Conservation (phyloP, 2,113 vertebrate species). For the Tretioscincus oriximinensis region DNA sequence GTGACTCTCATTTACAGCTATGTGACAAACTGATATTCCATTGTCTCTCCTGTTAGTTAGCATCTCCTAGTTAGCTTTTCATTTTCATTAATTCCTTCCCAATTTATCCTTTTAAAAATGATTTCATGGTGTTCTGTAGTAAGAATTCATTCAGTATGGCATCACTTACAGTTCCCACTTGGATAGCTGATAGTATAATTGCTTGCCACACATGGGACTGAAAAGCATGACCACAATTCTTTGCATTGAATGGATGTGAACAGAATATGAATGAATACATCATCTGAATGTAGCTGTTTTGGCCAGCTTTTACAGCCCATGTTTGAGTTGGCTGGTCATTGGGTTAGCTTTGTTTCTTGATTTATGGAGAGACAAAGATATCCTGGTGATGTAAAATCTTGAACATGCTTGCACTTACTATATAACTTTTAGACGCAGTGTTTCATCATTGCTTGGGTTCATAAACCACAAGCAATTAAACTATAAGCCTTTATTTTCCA, state of each 20-base stretch:
- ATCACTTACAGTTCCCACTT: neutral
- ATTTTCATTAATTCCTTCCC: neutral
- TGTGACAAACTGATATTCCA: neutral
- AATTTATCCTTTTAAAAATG: neutral
- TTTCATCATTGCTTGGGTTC: rapidly evolving
- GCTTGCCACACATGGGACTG: neutral
- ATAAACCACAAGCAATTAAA: constrained; percentile 10
- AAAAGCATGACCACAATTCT: neutral
- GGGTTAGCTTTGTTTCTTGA: constrained; percentile 11
- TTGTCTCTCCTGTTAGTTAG: neutral
- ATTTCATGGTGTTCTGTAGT: neutral
- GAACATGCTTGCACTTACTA: neutral
- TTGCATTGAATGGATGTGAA: neutral
- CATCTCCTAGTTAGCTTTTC: neutral
- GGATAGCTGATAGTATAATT: neutral
- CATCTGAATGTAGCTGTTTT: neutral
- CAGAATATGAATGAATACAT: constrained; percentile 9
- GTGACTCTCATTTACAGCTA: neutral
- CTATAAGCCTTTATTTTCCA: neutral
- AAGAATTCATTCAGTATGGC: neutral
- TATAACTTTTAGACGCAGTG: neutral
- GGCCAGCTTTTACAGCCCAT: neutral
- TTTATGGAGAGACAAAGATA: neutral
- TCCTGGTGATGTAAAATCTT: neutral
- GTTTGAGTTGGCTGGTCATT: neutral